Base-by-base conservation (phyloP, 2,888 invertebrate genomes). In the Ligdia adustata region DNA sequence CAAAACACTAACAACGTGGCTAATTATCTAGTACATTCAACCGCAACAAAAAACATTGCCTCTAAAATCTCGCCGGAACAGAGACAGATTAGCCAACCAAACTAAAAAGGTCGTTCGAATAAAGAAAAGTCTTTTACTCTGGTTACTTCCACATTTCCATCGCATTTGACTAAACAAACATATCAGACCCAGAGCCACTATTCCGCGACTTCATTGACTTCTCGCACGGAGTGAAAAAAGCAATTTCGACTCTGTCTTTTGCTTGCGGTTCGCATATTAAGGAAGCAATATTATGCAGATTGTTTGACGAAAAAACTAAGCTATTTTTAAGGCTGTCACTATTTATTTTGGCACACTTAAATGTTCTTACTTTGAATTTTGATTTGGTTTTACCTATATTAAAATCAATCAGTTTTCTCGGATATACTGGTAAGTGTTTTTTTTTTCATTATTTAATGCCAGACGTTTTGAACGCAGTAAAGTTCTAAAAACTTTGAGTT, bases 141-240 rank as follows among this genome's bases (percentile, higher is more conserved):
- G 72, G 67, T 69, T 69, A 64, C 66, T 74, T 66, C 69, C 74
- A 67, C 71, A 82, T 82, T 85, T 82, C 87, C 87, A 87, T 89
- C 78, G 82, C 83, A 88, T 89, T 89, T 88, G 88, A 86, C 88
- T 89, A 87, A 74, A 69, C 83, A 87, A 89, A 88, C 84, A 82
- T 83, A 84, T 85, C 81, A 80, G 75, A 61, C 68, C 48, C 59
- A 58, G 57, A 66, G 61, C 72, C 79, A 84, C 87, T 86, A 84
- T 84, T 79, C 75, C 63, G 67, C 66, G 72, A 74, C 79, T 83
- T 85, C 87, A 86, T 83, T 83, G 84, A 76, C 80, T 85, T 66
- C 71, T 75, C 79, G 72, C 74, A 73, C 69, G 76, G 77, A 27
- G 73, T 85, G 85, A 82, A 20, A 47, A 87, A 88, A 83, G 79